phyloP scores from a whole-genome alignment of 2,113 vertebrate genomes.

The Choloepus hoffmanni region DNA sequence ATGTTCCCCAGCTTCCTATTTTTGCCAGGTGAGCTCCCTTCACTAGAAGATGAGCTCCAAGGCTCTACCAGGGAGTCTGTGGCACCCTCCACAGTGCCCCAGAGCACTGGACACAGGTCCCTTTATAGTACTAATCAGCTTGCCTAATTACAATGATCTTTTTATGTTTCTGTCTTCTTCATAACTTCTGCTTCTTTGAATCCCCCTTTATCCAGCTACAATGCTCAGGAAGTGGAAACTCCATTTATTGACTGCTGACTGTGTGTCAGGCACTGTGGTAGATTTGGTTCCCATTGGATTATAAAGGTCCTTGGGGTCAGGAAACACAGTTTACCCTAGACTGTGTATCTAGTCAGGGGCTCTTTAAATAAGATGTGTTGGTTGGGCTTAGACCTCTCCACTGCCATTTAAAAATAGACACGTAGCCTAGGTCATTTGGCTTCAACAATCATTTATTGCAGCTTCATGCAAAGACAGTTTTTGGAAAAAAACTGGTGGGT shows the following conservation, averaged over 20 bases:
- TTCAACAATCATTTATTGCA: slow-evolving; percentile 47
- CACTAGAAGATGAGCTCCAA: background rate
- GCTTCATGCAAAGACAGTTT: slow-evolving; percentile 3
- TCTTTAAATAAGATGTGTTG: background rate
- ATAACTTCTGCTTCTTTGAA: background rate
- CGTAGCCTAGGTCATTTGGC: slow-evolving; percentile 15
- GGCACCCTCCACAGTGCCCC: background rate
- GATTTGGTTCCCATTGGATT: background rate
- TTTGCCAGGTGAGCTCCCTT: background rate
- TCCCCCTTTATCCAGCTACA: background rate
- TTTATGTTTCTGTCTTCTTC: background rate
- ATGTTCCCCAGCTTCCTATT: background rate
- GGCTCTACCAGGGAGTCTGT: background rate
- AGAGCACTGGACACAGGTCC: background rate
- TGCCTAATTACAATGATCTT: background rate
- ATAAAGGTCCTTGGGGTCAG: background rate
- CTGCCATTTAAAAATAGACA: slow-evolving; percentile 1
- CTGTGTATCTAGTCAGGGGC: background rate
- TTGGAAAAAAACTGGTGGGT: background rate
- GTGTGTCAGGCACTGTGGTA: background rate
- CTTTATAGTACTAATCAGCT: background rate
- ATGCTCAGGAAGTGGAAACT: background rate
- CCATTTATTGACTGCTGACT: background rate
- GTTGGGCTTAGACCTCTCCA: background rate
- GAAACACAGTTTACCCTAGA: background rate